Evolutionary conservation across 2,888 invertebrate genomes (phyloP).

Genomic region (Metacarcinus magister): DNA sequence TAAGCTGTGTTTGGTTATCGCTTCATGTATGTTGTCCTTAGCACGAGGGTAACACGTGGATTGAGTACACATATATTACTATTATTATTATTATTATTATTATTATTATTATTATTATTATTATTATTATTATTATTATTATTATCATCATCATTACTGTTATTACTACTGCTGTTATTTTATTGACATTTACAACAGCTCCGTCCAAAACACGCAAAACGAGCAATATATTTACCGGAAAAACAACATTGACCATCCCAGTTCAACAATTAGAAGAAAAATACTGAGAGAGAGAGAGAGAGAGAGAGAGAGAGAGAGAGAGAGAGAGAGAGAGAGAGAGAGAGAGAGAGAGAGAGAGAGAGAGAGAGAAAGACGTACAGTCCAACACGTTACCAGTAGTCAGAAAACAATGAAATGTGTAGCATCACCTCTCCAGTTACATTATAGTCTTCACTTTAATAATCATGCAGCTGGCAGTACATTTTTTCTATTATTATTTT

Average conservation of each 20-base stretch:
- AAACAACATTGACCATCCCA: not conserved
- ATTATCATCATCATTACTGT: not conserved
- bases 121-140: conserved; percentile 2
- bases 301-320: no score
- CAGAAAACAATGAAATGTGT: not conserved
- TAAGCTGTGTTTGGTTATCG: not conserved
- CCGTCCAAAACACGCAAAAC: not conserved
- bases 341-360: no score
- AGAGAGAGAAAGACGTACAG: no score
- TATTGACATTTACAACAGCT: no score
- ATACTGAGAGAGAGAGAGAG: no score
- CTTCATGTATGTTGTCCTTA: not conserved
- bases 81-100: not conserved
- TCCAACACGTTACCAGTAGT: no score
- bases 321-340: no score
- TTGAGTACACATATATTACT: not conserved
- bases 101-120: conserved; percentile 2
- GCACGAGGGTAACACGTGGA: not conserved
- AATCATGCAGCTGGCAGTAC: not conserved
- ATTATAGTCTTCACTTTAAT: not conserved
- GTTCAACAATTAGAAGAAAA: not conserved
- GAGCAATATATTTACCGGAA: not conserved
- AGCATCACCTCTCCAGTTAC: not conserved
- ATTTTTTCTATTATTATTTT: not conserved
- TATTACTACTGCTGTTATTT: not conserved